A percentile compares a stretch with the other conserved stretches of the same genome.
phyloP scores from a whole-genome alignment of 2,797 vertebrate genomes.

The Spea hammondii region DNA sequence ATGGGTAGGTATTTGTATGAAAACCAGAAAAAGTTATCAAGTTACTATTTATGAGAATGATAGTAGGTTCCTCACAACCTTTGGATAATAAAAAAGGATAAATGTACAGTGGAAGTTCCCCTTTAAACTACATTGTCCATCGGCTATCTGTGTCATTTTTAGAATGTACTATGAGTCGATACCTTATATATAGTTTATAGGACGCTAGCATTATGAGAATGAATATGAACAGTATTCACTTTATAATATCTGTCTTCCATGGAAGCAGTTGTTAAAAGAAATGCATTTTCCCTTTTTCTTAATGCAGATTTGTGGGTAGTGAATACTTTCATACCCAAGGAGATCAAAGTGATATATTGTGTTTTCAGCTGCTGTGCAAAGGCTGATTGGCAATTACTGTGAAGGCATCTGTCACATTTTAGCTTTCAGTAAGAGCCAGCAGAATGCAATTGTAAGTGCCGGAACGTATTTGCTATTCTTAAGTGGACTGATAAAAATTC shows the following conservation, averaged over 20 bases:
- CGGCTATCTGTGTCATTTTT: too few relatives aligned
- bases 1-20: too few relatives aligned
- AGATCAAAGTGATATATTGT: slow-evolving; percentile 72
- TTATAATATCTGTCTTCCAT: slow-evolving; percentile 60
- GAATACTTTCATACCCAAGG: slow-evolving; percentile 62
- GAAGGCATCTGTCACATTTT: slow-evolving; percentile 68
- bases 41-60: too few relatives aligned
- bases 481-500: slow-evolving; percentile 60
- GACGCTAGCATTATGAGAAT: not conserved
- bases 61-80: too few relatives aligned
- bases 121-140: too few relatives aligned
- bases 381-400: slow-evolving; percentile 70
- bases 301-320: slow-evolving; percentile 63
- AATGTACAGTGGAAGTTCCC: too few relatives aligned
- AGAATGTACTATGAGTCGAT: too few relatives aligned
- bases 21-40: too few relatives aligned
- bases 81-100: too few relatives aligned
- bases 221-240: slow-evolving; percentile 58
- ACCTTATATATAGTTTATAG: too few relatives aligned
- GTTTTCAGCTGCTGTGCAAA: slow-evolving; percentile 65
- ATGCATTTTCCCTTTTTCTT: slow-evolving; percentile 62
- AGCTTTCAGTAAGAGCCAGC: slow-evolving; percentile 62
- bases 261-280: slow-evolving; percentile 61
- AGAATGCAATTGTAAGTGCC: slow-evolving; percentile 56
- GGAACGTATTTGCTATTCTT: slow-evolving; percentile 59